Evolutionary conservation across 2,797 vertebrate genomes (phyloP).

Genomic region (Sebastes wilsoni): DNA sequence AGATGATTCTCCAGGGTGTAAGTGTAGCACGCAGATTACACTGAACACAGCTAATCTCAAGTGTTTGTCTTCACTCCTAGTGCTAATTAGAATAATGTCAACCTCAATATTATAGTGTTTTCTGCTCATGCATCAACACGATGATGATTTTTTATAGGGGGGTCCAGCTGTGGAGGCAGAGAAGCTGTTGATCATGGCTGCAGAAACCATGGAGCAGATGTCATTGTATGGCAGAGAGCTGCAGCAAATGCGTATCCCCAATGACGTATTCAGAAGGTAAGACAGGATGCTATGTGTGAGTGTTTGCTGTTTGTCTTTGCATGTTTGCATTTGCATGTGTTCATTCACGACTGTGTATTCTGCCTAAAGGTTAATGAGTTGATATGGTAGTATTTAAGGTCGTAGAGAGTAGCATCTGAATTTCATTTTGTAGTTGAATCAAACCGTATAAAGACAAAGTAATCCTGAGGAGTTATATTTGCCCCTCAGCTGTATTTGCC

Average conservation of each 20-base stretch:
- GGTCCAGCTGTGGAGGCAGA: slow-evolving; percentile 63
- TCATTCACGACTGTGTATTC: background rate
- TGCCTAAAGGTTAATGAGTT: background rate
- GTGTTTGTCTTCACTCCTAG: background rate
- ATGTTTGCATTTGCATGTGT: background rate
- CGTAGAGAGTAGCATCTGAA: background rate
- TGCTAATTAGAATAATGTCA: background rate
- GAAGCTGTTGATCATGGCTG: slow-evolving; percentile 44
- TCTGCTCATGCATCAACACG: background rate
- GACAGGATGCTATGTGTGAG: background rate
- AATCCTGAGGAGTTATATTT: too few relatives aligned
- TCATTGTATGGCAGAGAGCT: slow-evolving; percentile 41
- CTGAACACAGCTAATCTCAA: background rate
- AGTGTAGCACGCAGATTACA: slow-evolving; percentile 37
- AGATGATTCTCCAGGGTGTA: slow-evolving; percentile 61
- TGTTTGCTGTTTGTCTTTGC: background rate
- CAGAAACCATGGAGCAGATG: slow-evolving; percentile 67
- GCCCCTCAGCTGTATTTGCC: background rate
- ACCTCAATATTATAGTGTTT: background rate
- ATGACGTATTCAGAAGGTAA: slow-evolving; percentile 67
- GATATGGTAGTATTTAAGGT: background rate
- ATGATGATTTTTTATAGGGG: slow-evolving; percentile 55
- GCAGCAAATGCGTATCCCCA: slow-evolving; percentile 50
- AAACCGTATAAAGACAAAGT: background rate
- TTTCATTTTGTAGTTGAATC: background rate